These are phyloP conservation scores for Eilema griseolum DNA, from an alignment of 2,888 invertebrate species.

Conservation along the genomic window DNA sequence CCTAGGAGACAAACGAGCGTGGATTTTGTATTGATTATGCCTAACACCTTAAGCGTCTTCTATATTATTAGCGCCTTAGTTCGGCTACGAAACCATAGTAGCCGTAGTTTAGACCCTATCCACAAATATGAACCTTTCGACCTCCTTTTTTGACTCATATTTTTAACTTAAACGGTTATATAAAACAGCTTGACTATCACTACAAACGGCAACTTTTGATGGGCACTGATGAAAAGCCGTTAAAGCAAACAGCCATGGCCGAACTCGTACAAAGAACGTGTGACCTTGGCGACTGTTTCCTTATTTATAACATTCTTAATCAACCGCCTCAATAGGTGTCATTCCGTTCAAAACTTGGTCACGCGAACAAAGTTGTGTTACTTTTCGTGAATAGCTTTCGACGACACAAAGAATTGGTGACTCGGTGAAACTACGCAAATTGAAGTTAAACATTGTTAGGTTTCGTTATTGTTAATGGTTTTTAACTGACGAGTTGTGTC, in stretches of 20 bases:
- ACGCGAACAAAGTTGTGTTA: conserved; percentile 44
- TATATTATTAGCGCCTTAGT: too few species aligned
- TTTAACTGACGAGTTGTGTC: not conserved
- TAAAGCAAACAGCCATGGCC: not conserved
- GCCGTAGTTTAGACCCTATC: too few species aligned
- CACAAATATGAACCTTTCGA: too few species aligned
- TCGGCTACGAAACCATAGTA: too few species aligned
- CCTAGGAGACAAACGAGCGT: too few species aligned
- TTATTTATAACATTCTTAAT: conserved; percentile 45
- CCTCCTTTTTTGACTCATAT: too few species aligned
- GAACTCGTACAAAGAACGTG: conserved; percentile 28
- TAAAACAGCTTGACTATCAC: not conserved
- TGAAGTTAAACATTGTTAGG: conserved; percentile 5
- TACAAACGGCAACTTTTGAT: not conserved
- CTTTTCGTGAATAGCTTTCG: conserved; percentile 42
- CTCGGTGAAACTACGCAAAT: conserved; percentile 16
- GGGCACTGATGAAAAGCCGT: not conserved
- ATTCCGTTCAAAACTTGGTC: conserved; percentile 40
- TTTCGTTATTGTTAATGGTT: conserved; percentile 5
- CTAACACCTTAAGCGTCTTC: too few species aligned
- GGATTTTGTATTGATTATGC: too few species aligned
- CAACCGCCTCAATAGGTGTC: conserved; percentile 44
- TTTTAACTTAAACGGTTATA: not conserved
- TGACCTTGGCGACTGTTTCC: conserved; percentile 39
- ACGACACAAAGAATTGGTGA: conserved; percentile 32